phyloP scores from a whole-genome alignment of 2,797 vertebrate genomes.

The Pipistrellus kuhlii region DNA sequence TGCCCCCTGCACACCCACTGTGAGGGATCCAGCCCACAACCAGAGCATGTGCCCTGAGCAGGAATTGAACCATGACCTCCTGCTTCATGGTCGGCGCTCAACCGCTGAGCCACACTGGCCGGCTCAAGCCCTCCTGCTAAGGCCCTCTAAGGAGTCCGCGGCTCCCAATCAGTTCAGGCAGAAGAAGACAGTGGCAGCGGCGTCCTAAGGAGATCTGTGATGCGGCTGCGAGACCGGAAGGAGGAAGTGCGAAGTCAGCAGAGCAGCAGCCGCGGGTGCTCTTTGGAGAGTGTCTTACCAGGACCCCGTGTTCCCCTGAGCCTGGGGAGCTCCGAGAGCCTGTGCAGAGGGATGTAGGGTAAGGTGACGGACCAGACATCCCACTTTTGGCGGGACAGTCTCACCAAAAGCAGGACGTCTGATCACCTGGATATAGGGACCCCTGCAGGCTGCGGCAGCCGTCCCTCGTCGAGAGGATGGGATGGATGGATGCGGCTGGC shows the following conservation, averaged over 20 bases:
- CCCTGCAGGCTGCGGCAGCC: rapidly evolving
- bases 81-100: too few species aligned
- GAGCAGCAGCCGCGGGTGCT: not conserved
- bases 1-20: too few species aligned
- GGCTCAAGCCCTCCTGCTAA: not conserved
- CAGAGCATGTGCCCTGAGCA: too few species aligned
- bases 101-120: too few species aligned
- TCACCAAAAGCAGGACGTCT: too few species aligned
- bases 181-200: not conserved
- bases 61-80: too few species aligned
- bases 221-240: not conserved
- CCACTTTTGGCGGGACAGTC: too few species aligned
- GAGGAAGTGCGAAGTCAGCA: not conserved
- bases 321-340: not conserved
- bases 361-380: too few species aligned
- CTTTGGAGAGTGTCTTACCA: not conserved
- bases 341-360: not conserved
- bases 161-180: not conserved
- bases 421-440: not conserved
- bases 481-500: rapidly evolving
- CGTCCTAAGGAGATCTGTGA: too few species aligned
- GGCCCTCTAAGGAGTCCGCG: not conserved
- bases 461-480: too few species aligned
- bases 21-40: too few species aligned
- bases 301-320: not conserved